Conservation (phyloP, 1,140 invertebrate genomes). For the Bactericera cockerelli region DNA sequence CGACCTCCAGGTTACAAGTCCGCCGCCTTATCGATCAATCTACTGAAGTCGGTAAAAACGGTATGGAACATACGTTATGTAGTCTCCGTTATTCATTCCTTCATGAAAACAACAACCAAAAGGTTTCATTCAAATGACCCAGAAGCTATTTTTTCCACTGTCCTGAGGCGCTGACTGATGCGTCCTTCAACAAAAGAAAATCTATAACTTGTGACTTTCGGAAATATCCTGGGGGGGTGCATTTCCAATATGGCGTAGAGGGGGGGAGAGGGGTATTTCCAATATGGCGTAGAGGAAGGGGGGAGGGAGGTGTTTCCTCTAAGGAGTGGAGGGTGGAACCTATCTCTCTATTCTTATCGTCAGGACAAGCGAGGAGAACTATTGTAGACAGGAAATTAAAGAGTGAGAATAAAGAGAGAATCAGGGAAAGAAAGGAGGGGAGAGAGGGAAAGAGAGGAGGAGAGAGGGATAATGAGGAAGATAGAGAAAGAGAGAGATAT, state of each 20-base stretch:
- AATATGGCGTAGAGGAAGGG: background rate
- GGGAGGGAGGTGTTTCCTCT: no score
- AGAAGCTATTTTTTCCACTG: background rate
- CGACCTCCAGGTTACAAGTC: no score
- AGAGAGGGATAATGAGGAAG: constrained; percentile 3
- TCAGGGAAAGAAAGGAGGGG: background rate
- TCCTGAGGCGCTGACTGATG: background rate
- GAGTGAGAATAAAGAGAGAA: background rate
- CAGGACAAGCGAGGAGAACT: no score
- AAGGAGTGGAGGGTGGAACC: no score
- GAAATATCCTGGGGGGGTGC: constrained; percentile 11
- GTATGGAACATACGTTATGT: no score
- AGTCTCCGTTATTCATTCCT: no score
- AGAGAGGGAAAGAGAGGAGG: constrained; percentile 12
- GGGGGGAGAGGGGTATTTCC: background rate
- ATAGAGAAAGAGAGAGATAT: no score
- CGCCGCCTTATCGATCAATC: no score
- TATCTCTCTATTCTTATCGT: no score
- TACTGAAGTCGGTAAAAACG: no score
- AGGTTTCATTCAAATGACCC: background rate
- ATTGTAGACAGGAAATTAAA: no score
- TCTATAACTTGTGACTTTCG: background rate
- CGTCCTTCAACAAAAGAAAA: background rate
- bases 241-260: no score
- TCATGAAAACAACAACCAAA: background rate